phyloP scores from a whole-genome alignment of 2,113 vertebrate genomes.

The Corythornis vintsioides region DNA sequence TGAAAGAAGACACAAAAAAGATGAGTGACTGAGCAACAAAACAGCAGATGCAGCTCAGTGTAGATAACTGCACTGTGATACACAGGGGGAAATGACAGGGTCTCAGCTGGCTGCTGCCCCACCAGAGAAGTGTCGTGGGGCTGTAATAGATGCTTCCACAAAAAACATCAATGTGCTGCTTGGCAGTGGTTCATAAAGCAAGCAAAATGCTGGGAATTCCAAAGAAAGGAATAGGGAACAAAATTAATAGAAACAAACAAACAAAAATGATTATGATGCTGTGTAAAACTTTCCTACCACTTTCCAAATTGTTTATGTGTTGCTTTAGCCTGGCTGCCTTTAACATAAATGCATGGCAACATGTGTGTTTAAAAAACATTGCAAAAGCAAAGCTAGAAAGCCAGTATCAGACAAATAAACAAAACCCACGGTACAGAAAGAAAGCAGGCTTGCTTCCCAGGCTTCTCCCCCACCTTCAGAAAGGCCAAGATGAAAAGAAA shows the following conservation, averaged over 20 bases:
- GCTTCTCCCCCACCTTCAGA: neutral
- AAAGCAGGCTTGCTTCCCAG: neutral
- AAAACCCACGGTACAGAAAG: neutral
- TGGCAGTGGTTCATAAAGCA: neutral
- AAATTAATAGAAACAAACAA: neutral
- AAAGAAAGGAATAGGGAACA: neutral
- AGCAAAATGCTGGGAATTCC: neutral
- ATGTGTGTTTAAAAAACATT: neutral
- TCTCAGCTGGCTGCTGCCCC: neutral
- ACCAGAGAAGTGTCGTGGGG: rapidly evolving
- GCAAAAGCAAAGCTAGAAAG: constrained; percentile 29
- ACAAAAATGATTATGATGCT: neutral
- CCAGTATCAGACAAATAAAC: neutral
- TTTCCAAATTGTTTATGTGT: neutral
- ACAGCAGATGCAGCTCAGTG: neutral
- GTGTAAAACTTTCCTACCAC: neutral
- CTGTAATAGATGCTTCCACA: neutral
- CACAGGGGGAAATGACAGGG: neutral
- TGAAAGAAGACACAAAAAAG: neutral
- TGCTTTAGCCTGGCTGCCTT: neutral
- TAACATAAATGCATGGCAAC: neutral
- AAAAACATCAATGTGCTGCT: neutral
- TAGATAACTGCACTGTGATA: neutral
- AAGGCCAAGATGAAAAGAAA: neutral
- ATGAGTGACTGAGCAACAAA: neutral